Evolutionary conservation across 1,140 invertebrate species (phyloP), one percentile per base, ranked within the genome.

Genomic region (Drosophila parabipectinata): DNA sequence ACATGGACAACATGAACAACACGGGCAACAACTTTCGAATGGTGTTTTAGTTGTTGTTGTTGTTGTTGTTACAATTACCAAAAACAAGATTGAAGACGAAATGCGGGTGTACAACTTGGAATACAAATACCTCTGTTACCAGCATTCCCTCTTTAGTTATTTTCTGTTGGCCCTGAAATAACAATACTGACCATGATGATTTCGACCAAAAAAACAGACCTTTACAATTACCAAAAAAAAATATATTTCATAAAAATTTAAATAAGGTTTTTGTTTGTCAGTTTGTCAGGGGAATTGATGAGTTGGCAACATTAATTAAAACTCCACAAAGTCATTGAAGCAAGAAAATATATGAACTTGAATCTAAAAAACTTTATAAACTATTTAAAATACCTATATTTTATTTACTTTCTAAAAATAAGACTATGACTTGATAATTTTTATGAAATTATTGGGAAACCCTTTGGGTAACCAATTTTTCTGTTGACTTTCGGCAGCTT

Each of bases 1-100:
- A 37, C 34, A 37, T 34, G 32, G 32, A 9, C 5, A 28, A 28
- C 26, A 28, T 28, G 34, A n/a, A 37, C 34, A 37, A 37, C 37
- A 73, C 32, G 57, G 51, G 34, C 51, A 44, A 63, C 72, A 74
- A 62, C 69, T 72, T 72, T 72, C 68, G 48, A 72, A 72, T 72
- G 67, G 56, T 72, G 63, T 72, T 68, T 64, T 7, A 15, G 58
- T 41, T 61, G 34, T 54, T 62, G 48, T 37, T 50, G 15, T 8
- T 61, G 34, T 54, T 62, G 48, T 37, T 50, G 15, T 8, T 12
- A 57, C 67, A 69, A 71, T 71, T 69, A 69, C 41, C 66, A 18
- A 68, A 37, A 69, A 69, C 63, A 57, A 69, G 64, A 50, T 18
- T 28, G 66, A 69, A 68, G 51, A 56, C 60, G 66, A n/a, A 50